Base-by-base conservation (phyloP, 2,888 invertebrate species). In the Hartigia nigra region DNA sequence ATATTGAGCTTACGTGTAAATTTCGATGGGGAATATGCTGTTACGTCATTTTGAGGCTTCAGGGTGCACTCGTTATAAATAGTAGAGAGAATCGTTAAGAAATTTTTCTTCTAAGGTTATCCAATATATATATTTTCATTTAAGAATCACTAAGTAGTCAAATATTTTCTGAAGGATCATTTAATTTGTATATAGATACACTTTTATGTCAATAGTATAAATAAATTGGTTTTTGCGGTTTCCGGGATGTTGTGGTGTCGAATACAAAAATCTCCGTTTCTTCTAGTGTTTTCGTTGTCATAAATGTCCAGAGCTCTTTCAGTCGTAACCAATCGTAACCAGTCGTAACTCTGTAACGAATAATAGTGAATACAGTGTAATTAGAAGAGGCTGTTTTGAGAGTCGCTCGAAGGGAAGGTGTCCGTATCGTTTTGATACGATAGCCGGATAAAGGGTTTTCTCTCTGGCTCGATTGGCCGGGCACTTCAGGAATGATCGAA, bases 401-500 rank as follows among this genome's bases (percentile, higher is more conserved):
- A 55, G 55, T 23, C 5, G 23, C 55, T 23, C 9, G 55, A 55
- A 23, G 23, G 55, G 55, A 23, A 55, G 55, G 23, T 55, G 55
- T 39, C 39, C 39, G 23, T 23, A 23, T 23, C 23, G 55, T 55
- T 23, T 55, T 55, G 55, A 55, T 23, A 9, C 55, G 55, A 23
- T 55, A 55, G 55, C 9, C 55, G 14, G 55, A 55, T 55, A 2
- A 55, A 55, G 55, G 55, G 55, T 2, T 55, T 55, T 55, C 23
- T 55, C 55, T 55, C 23, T 9, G 23, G 55, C 55, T 55, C 23
- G 23, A 55, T 55, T 55, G 55, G 79, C 82, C 81, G 80, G 81
- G 80, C 84, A 70, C 75, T 77, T 75, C 39, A 75, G 75, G 36
- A 70, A 74, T 77, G 80, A 79, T 81, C 79, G 74, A 76, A 75